A percentile compares a stretch with the other conserved stretches of the same genome.
Conservation (phyloP, 1,140 invertebrate genomes). For the Oryctes rhinoceros region DNA sequence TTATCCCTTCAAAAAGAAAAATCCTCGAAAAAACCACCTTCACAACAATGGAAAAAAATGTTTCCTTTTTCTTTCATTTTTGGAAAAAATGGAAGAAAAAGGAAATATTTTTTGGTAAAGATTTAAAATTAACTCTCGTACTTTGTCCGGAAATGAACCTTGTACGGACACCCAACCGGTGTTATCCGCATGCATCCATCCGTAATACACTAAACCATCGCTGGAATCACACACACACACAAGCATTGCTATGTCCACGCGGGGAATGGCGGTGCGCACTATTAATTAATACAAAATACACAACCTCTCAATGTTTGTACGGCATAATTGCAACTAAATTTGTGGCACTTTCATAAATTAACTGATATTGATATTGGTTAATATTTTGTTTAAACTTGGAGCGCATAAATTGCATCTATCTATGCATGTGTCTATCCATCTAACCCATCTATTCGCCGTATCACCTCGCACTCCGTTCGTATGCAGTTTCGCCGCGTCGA, state of each 20-base stretch:
- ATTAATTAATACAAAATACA: conserved; percentile 60
- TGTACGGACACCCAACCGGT: too few species aligned
- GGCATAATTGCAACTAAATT: conserved; percentile 58
- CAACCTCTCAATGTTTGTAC: conserved; percentile 54
- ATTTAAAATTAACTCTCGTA: too few species aligned
- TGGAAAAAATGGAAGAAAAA: too few species aligned
- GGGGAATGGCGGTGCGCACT: conserved; percentile 47
- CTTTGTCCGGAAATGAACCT: too few species aligned
- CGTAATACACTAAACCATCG: too few species aligned
- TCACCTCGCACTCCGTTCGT: too few species aligned
- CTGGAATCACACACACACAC: neutral
- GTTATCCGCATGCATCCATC: too few species aligned
- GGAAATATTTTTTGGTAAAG: too few species aligned
- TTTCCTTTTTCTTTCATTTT: too few species aligned
- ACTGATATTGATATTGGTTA: conserved; percentile 57
- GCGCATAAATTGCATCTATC: conserved; percentile 53
- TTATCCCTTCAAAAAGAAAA: too few species aligned
- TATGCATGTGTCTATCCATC: conserved; percentile 41
- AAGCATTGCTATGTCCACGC: neutral
- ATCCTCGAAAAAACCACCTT: too few species aligned
- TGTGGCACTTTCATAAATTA: conserved; percentile 59
- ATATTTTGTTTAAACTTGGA: conserved; percentile 58
- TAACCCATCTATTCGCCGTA: neutral
- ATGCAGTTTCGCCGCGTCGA: neutral
- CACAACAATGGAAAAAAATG: too few species aligned